These are phyloP conservation scores for Chrysolina americana DNA, from an alignment of 2,888 invertebrate genomes.

Conservation along the genomic window DNA sequence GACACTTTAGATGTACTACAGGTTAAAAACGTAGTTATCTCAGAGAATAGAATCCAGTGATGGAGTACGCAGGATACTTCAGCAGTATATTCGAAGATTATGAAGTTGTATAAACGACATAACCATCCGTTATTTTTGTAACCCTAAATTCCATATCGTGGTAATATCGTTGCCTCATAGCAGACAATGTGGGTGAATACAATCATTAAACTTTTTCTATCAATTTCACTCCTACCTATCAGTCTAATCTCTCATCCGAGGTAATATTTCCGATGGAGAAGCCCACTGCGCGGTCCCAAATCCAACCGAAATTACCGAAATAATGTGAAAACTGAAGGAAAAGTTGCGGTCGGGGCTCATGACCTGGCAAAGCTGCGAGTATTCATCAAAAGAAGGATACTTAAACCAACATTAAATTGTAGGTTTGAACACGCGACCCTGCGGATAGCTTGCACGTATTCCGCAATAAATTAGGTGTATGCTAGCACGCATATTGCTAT, in stretches of 20 bases:
- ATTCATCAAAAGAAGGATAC: constrained; percentile 18
- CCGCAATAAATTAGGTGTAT: constrained; percentile 40
- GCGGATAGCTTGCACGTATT: constrained; percentile 39
- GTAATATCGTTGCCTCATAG: too few species aligned
- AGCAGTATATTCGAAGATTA: too few species aligned
- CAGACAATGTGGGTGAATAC: too few species aligned
- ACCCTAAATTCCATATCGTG: too few species aligned
- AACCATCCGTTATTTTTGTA: too few species aligned
- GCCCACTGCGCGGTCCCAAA: neutral
- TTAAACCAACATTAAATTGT: constrained; percentile 22
- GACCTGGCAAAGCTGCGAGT: neutral
- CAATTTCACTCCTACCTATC: too few species aligned
- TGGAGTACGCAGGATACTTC: too few species aligned
- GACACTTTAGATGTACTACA: too few species aligned
- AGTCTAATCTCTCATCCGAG: neutral
- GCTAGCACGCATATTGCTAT: constrained; percentile 37
- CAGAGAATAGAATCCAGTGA: too few species aligned
- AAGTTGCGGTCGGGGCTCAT: constrained; percentile 4
- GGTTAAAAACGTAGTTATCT: too few species aligned
- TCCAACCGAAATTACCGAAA: neutral
- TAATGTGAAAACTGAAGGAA: neutral
- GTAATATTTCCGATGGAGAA: neutral
- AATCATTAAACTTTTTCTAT: too few species aligned
- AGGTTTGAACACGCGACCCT: constrained; percentile 39
- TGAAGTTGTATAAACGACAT: too few species aligned